These are phyloP conservation scores for Nezara viridula DNA, from an alignment of 2,888 invertebrate genomes.

Conservation along the genomic window DNA sequence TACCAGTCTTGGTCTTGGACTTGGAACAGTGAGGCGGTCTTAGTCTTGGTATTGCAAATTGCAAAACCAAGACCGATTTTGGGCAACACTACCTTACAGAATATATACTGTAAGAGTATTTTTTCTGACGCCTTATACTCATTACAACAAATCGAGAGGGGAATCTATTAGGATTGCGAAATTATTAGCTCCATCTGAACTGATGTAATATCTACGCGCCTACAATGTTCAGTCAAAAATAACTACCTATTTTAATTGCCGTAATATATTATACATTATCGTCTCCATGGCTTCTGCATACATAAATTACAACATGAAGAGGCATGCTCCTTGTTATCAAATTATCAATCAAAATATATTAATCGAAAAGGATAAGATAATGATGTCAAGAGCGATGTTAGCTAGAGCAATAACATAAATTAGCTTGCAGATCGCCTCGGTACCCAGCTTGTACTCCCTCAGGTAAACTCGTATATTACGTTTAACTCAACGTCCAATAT, in stretches of 20 bases:
- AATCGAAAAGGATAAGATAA: neutral
- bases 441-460: neutral
- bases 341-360: neutral
- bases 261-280: neutral
- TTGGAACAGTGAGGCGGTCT: too few species aligned
- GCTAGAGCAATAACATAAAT: neutral
- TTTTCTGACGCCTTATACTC: too few species aligned
- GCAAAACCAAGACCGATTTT: too few species aligned
- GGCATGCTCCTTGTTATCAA: neutral
- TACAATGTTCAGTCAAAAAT: too few species aligned
- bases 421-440: neutral
- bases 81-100: too few species aligned
- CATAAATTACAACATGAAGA: neutral
- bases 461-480: neutral
- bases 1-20: too few species aligned
- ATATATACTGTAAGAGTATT: too few species aligned
- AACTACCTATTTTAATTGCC: neutral
- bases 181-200: too few species aligned
- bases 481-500: constrained; percentile 17
- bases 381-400: constrained; percentile 13
- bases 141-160: too few species aligned
- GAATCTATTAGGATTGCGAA: too few species aligned
- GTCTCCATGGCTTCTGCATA: neutral
- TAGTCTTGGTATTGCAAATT: too few species aligned
- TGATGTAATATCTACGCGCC: too few species aligned